Evolutionary conservation across 2,888 invertebrate genomes (phyloP).

Genomic region (Drosophila trichaetosa): DNA sequence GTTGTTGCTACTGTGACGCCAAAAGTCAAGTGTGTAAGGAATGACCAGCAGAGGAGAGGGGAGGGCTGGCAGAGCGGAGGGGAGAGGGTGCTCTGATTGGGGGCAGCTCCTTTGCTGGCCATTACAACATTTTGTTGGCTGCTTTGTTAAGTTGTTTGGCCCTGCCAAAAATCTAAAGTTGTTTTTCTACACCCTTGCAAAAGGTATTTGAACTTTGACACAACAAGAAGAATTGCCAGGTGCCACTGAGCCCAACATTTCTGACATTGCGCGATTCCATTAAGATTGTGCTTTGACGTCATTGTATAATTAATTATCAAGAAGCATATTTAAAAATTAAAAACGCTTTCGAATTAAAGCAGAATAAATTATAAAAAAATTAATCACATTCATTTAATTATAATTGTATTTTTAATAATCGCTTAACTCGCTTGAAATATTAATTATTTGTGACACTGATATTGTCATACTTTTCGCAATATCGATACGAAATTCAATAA

Average conservation of each 20-base stretch:
- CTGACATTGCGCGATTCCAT: background rate
- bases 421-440: background rate
- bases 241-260: background rate
- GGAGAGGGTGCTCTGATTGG: constrained; percentile 6
- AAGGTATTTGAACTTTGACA: background rate
- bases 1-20: constrained; percentile 60
- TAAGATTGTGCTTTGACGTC: background rate
- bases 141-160: constrained; percentile 65
- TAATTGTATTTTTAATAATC: background rate
- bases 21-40: constrained; percentile 60
- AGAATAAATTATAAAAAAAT: background rate
- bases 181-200: background rate
- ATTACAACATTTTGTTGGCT: constrained; percentile 78
- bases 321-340: background rate
- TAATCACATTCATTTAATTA: background rate
- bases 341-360: background rate
- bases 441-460: background rate
- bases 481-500: background rate
- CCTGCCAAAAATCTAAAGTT: constrained; percentile 33
- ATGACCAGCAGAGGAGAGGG: background rate
- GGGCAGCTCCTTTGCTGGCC: constrained; percentile 52
- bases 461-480: background rate
- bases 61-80: background rate
- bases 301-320: background rate
- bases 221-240: background rate